phyloP scores from a whole-genome alignment of 2,888 invertebrate genomes.

The Limenitis camilla region DNA sequence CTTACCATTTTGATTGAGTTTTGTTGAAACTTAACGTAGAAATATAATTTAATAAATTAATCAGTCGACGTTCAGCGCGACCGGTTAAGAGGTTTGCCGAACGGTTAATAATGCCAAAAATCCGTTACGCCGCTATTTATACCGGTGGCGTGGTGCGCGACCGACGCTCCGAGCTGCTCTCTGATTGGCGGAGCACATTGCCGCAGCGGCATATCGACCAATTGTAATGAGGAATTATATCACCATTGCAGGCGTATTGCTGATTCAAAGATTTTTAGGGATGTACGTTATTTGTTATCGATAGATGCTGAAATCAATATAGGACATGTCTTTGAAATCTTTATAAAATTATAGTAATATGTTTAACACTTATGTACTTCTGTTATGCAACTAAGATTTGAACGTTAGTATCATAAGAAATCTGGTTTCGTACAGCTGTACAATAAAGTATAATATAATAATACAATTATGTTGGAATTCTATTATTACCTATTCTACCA shows the following conservation, averaged over 20 bases:
- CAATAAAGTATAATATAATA: too few species aligned
- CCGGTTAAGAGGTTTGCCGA: conserved; percentile 82
- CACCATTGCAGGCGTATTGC: conserved; percentile 70
- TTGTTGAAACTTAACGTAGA: conserved; percentile 61
- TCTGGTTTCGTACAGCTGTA: too few species aligned
- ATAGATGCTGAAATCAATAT: conserved; percentile 8
- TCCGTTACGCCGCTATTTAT: conserved; percentile 73
- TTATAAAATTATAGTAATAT: too few species aligned
- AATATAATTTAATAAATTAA: conserved; percentile 58
- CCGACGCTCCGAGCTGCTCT: conserved; percentile 57
- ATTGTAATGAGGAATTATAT: conserved; percentile 62
- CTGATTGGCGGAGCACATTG: conserved; percentile 64
- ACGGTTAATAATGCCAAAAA: conserved; percentile 74
- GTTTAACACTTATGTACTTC: too few species aligned
- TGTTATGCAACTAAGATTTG: too few species aligned
- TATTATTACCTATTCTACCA: too few species aligned
- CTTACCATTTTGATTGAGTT: conserved; percentile 72
- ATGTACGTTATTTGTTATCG: conserved; percentile 17
- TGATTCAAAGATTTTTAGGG: conserved; percentile 34
- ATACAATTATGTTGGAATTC: too few species aligned
- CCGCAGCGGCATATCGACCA: conserved; percentile 65
- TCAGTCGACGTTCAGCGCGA: conserved; percentile 75
- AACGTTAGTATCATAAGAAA: too few species aligned
- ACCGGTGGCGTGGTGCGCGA: conserved; percentile 60
- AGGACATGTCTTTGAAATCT: too few species aligned